These are phyloP conservation scores for Drosophila kokeensis DNA, from an alignment of 2,888 invertebrate species.

Conservation along the genomic window DNA sequence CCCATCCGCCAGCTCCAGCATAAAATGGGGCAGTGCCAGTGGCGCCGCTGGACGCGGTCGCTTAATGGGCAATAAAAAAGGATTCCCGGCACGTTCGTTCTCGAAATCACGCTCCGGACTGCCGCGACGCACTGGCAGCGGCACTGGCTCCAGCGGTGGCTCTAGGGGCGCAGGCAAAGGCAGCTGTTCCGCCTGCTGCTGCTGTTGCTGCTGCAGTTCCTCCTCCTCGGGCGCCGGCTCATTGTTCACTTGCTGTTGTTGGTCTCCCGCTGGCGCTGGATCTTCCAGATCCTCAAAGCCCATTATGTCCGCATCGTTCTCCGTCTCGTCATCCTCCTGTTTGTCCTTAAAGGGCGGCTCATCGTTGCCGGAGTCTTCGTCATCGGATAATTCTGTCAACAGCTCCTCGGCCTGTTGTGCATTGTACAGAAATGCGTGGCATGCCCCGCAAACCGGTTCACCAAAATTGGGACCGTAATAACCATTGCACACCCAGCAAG, in stretches of 20 bases:
- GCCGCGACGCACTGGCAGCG: constrained; percentile 48
- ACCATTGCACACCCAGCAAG: constrained; percentile 94
- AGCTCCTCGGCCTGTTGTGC: constrained; percentile 86
- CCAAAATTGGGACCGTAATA: constrained; percentile 96
- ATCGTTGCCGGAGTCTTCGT: constrained; percentile 97
- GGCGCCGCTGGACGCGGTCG: constrained; percentile 82
- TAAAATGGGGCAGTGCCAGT: constrained; percentile 79
- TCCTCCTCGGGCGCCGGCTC: constrained; percentile 32
- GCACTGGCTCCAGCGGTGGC: constrained; percentile 38
- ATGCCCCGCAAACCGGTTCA: constrained; percentile 95
- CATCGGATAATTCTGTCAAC: constrained; percentile 87
- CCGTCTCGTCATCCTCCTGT: constrained; percentile 82
- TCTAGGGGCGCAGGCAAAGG: constrained; percentile 7
- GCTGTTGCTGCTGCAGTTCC: constrained; percentile 20
- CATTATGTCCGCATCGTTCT: constrained; percentile 79
- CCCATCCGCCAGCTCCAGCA: constrained; percentile 82
- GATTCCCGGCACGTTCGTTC: constrained; percentile 63
- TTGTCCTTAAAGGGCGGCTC: constrained; percentile 88
- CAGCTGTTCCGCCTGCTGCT: constrained; percentile 17
- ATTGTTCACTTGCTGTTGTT: constrained; percentile 51
- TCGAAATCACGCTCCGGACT: constrained; percentile 66
- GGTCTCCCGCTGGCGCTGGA: constrained; percentile 65
- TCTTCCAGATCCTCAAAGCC: constrained; percentile 77
- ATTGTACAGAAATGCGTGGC: constrained; percentile 96
- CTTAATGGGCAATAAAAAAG: constrained; percentile 72